Percentiles rank a stretch among this genome's conserved stretches.
Conservation (phyloP, 2,797 vertebrate genomes). For the Trematomus bernacchii region DNA sequence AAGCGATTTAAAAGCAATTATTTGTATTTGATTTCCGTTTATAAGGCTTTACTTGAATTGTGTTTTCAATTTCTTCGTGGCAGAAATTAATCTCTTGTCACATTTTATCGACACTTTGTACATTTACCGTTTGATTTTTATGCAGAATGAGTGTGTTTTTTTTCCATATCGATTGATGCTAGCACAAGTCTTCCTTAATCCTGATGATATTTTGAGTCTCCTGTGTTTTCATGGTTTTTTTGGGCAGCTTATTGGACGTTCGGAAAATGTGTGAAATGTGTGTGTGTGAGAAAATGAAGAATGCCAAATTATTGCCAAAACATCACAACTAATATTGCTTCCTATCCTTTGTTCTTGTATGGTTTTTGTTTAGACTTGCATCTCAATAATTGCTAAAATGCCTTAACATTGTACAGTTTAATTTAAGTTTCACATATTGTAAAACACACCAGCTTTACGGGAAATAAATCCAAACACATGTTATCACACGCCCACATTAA, state of each 20-base stretch:
- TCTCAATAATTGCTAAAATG: slow-evolving; percentile 59
- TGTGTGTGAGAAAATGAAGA: slow-evolving; percentile 31
- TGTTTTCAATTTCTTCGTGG: slow-evolving; percentile 30
- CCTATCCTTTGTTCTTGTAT: slow-evolving; percentile 28
- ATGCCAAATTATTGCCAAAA: slow-evolving; percentile 46
- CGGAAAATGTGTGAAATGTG: neutral
- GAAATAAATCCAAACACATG: slow-evolving; percentile 23
- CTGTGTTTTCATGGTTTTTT: neutral
- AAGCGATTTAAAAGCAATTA: slow-evolving; percentile 58
- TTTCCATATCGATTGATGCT: slow-evolving; percentile 16
- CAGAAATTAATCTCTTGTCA: slow-evolving; percentile 21
- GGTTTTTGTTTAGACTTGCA: slow-evolving; percentile 29
- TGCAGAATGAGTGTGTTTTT: slow-evolving; percentile 28
- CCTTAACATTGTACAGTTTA: slow-evolving; percentile 67
- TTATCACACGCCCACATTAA: neutral
- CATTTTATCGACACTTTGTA: slow-evolving; percentile 49
- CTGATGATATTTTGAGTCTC: slow-evolving; percentile 21
- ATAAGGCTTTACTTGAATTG: slow-evolving; percentile 72
- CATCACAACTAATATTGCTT: slow-evolving; percentile 10
- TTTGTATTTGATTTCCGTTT: slow-evolving; percentile 45
- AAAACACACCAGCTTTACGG: slow-evolving; percentile 33
- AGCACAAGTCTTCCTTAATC: slow-evolving; percentile 67
- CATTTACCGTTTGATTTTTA: slow-evolving; percentile 34
- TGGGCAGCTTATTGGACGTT: slow-evolving; percentile 30
- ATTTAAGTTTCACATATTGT: slow-evolving; percentile 41